Conservation (phyloP, 2,888 invertebrate species). For the Athrips mouffetella region DNA sequence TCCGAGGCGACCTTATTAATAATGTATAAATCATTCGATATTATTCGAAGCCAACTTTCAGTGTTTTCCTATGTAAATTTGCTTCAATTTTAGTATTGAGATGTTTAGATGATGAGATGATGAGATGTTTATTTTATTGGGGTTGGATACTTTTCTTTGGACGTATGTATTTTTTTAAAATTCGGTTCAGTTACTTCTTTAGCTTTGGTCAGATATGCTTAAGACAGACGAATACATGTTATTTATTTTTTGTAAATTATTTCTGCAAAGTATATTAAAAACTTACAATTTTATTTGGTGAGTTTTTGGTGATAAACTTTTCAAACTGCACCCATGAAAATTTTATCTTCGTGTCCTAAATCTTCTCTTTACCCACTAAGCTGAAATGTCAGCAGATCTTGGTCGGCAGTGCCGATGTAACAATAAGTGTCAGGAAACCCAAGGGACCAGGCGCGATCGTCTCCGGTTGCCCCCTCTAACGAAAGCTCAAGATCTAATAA, state of each 20-base stretch:
- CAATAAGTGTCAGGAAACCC: constrained; percentile 58
- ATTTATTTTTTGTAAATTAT: too few relatives aligned
- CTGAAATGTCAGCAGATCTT: constrained; percentile 27
- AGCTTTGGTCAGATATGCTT: too few relatives aligned
- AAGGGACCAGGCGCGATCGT: constrained; percentile 16
- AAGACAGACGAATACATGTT: too few relatives aligned
- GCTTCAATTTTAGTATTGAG: constrained; percentile 31
- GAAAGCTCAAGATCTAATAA: too few relatives aligned
- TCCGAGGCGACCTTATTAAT: constrained; percentile 59
- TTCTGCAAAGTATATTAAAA: too few relatives aligned
- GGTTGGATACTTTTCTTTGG: background rate
- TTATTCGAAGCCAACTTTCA: constrained; percentile 50
- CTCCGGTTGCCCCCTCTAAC: background rate
- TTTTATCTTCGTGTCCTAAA: too few relatives aligned
- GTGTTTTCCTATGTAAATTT: constrained; percentile 40
- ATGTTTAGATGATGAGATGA: constrained; percentile 13
- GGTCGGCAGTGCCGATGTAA: constrained; percentile 41
- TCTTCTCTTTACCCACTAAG: too few relatives aligned
- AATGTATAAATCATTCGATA: constrained; percentile 69
- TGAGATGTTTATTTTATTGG: constrained; percentile 13
- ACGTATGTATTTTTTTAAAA: background rate
- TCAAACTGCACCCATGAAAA: too few relatives aligned
- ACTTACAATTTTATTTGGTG: too few relatives aligned
- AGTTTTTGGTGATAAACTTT: too few relatives aligned
- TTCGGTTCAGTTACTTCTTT: constrained; percentile 3